Evolutionary conservation across 2,113 vertebrate species (phyloP), one percentile per base, ranked within the genome.

Genomic region (Rhagologus leucostigma): DNA sequence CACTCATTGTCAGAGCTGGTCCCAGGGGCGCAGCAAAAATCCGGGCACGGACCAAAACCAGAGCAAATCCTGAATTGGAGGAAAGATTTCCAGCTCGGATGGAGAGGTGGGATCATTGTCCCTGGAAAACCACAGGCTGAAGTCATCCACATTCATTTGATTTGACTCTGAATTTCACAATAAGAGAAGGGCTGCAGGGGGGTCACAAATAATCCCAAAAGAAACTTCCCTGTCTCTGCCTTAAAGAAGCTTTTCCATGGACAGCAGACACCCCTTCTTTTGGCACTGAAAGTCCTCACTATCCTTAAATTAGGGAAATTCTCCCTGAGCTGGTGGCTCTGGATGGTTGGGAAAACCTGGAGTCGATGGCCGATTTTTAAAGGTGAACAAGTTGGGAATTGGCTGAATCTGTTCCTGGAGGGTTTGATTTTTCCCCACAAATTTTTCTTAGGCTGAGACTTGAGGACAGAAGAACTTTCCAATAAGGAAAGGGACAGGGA

Each of bases 281-380:
- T 17, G n/a, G 23, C 26, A 27, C 12, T 16, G 22, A 26, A 59
- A 74, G 18, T 42, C 27, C 67, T 67, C 32, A 5, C 8, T 17
- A 13, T 7, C 6, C 47, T 65, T 70, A 9, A 22, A 20, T 35
- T 17, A 2, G 37, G 53, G 3, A 0, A 4, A 7, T 33, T 52
- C 39, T 27, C n/a, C 6, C 60, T 41, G 41, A 41, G 41, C 41
- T 41, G 41, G 41, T 41, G 78, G 7, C n/a, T 55, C 46, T 18
- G 57, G 29, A 16, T 7, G 50, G n/a, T 32, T 47, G 41, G 77
- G 52, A 65, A 52, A 47, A 35, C 26, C n/a, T 20, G 12, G 62
- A 52, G 20, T 7, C 9, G 2, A 1, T 32, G 56, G 14, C 3
- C 4, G n/a, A 3, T 35, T 79, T 24, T 29, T 16, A 14, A 64